Percentiles rank a stretch among this genome's conserved stretches.
Conservation (phyloP, 2,888 invertebrate genomes). For the Pinctada fucata region DNA sequence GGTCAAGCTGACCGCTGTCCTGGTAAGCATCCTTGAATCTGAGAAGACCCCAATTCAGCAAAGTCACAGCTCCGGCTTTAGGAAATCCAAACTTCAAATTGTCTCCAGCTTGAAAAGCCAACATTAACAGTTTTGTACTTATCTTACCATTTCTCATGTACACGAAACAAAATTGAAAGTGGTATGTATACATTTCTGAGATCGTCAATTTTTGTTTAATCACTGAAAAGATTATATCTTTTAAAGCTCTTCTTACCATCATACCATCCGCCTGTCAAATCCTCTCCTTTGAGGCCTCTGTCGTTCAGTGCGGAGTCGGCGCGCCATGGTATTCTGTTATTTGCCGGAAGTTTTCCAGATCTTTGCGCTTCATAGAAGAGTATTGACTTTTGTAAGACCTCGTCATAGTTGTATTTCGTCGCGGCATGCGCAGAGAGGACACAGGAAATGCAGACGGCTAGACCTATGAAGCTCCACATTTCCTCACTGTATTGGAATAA, state of each 20-base stretch:
- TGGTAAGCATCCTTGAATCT: conserved; percentile 62
- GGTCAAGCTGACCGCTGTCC: conserved; percentile 56
- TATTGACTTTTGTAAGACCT: conserved; percentile 60
- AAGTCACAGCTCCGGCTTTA: conserved; percentile 63
- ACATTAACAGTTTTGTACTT: background rate
- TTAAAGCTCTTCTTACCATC: conserved; percentile 67
- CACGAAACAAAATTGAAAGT: no score
- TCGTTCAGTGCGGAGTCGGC: conserved; percentile 64
- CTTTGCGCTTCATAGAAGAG: conserved; percentile 71
- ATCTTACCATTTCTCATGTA: background rate
- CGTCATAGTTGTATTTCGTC: conserved; percentile 53
- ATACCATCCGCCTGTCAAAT: conserved; percentile 71
- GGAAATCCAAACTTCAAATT: conserved; percentile 69
- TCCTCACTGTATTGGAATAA: no score
- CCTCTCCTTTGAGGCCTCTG: conserved; percentile 57
- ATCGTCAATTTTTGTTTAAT: no score
- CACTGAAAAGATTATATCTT: no score
- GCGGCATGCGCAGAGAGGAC: no score
- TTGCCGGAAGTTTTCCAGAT: conserved; percentile 63
- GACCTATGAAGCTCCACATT: no score
- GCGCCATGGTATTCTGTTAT: conserved; percentile 64
- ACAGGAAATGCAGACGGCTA: no score
- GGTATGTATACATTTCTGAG: no score
- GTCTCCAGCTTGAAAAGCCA: conserved; percentile 66
- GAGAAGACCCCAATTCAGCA: conserved; percentile 63